Percentiles rank a stretch among this genome's conserved stretches.
These are phyloP conservation scores for Megaustenia siamemsis DNA, from an alignment of 2,888 invertebrate species.

Conservation along the genomic window DNA sequence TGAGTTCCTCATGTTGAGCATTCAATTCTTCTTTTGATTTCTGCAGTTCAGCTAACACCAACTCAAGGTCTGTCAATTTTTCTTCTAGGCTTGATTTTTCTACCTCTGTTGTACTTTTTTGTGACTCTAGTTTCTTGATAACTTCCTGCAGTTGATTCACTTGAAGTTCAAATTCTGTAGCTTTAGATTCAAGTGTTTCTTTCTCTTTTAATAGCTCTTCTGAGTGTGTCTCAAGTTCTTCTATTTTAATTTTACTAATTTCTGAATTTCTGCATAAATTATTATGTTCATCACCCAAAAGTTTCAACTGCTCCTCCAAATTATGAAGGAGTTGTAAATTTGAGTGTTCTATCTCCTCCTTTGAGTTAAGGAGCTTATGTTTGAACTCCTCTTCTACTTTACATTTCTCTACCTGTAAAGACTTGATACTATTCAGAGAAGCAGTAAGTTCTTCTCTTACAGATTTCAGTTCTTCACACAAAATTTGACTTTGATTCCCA, in stretches of 20 bases:
- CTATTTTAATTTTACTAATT: constrained; percentile 19
- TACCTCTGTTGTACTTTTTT: constrained; percentile 58
- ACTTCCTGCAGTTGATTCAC: constrained; percentile 35
- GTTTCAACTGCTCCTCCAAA: constrained; percentile 47
- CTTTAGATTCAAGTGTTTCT: constrained; percentile 24
- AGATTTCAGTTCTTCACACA: constrained; percentile 55
- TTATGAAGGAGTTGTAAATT: constrained; percentile 43
- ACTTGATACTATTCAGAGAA: constrained; percentile 54
- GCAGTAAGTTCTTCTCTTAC: constrained; percentile 57
- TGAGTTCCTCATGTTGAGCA: constrained; percentile 59
- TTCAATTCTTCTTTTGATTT: constrained; percentile 62
- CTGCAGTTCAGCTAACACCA: constrained; percentile 59
- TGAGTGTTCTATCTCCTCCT: constrained; percentile 57
- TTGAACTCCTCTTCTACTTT: constrained; percentile 58
- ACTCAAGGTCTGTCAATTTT: constrained; percentile 63
- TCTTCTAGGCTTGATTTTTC: constrained; percentile 64
- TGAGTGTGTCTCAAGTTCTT: constrained; percentile 39
- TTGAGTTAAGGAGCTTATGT: constrained; percentile 56
- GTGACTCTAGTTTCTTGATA: constrained; percentile 50
- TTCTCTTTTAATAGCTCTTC: constrained; percentile 10
- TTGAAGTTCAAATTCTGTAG: neutral
- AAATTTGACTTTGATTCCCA: constrained; percentile 37
- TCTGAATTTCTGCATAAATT: constrained; percentile 26
- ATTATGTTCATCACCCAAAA: constrained; percentile 44
- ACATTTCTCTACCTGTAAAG: constrained; percentile 55